Evolutionary conservation across 2,888 invertebrate species (phyloP), one percentile per base, ranked within the genome.

Genomic region (Andrena dorsata): DNA sequence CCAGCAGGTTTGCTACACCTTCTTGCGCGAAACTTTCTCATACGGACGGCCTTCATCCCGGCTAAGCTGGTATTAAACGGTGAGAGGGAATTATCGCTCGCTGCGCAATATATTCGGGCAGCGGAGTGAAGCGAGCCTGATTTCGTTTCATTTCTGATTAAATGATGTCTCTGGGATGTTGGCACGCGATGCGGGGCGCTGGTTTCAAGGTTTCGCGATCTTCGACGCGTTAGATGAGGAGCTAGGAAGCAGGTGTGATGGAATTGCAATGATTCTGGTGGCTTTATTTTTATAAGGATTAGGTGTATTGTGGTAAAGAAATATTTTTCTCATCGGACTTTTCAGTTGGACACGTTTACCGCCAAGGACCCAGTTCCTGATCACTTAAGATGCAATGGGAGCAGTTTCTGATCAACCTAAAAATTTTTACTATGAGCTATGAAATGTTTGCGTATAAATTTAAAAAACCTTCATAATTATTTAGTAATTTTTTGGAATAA

Each of bases 11-110:
- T 35, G 32, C 51, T 41, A 28, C 56, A 68, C 28, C 68, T 56
- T 76, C 64, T 63, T 47, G 58, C 28, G 35, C 13, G 61, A 61
- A 87, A 85, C 72, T 81, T 79, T 72, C 83, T 53, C 83, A 56
- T 56, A 64, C 73, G 71, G 56, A 64, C 66, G 23, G 47, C 73
- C 69, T 56, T 64, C 70, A 35, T 61, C 76, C 47, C 23, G 35
- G 76, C 73, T 77, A 73, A 66, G 49, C 53, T 51, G 56, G 68
- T 72, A 79, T 87, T 69, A 87, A 87, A 83, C 80, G 74, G 72
- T 23, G 65, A 41, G 69, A 35, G 60, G 56, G 70, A 76, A 82
- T 83, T 82, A 82, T 83, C 69, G 64, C 76, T 69, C 10, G 68
- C 60, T 53, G 82, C 76, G 56, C 56, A 58, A 76, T 73, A 73